Base-by-base conservation (phyloP, 2,888 invertebrate species). In the Heliconius ismenius region DNA sequence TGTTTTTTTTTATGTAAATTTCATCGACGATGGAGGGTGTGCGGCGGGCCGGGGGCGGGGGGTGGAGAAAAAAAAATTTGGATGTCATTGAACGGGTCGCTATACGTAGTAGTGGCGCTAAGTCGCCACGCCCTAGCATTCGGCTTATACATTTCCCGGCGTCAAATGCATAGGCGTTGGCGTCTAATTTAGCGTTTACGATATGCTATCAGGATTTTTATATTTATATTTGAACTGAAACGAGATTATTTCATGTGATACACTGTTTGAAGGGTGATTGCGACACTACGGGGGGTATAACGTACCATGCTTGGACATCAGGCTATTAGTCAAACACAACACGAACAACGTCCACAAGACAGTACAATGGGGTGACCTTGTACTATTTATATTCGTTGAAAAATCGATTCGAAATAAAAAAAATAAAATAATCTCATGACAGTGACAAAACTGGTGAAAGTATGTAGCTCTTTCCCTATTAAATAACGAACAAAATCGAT, bases 21-120 rank as follows among this genome's bases (percentile, higher is more conserved):
- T 92, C 91, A 84, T 91, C 92, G 91, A 83, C 93, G 93, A 90
- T 90, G 91, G 86, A 88, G 89, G 91, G 88, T 91, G 94, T 93
- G 94, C 93, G 87, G 93, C 94, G 86, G 92, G 92, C 92, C 92
- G 87, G 92, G 93, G 88, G 88, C 87, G 86, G 87, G 89, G 89
- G 91, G 87, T 89, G 91, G 91, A 89, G 89, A 87, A 91, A 93
- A 92, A 93, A 89, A 94, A 92, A 91, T 89, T 32, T 88, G 92
- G 92, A 93, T 92, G 91, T 93, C 92, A 93, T 92, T 93, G 95
- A 95, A 95, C 84, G 91, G 92, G 86, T 89, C 89, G 63, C 72
- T 91, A 91, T 86, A 88, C 85, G 85, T 85, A 85, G 85, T 84
- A 85, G 90, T 91, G 90, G 89, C 82, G 83, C 91, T 92, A 93